These are phyloP conservation scores for Ischnura elegans DNA, from an alignment of 2,888 invertebrate species.

Conservation along the genomic window DNA sequence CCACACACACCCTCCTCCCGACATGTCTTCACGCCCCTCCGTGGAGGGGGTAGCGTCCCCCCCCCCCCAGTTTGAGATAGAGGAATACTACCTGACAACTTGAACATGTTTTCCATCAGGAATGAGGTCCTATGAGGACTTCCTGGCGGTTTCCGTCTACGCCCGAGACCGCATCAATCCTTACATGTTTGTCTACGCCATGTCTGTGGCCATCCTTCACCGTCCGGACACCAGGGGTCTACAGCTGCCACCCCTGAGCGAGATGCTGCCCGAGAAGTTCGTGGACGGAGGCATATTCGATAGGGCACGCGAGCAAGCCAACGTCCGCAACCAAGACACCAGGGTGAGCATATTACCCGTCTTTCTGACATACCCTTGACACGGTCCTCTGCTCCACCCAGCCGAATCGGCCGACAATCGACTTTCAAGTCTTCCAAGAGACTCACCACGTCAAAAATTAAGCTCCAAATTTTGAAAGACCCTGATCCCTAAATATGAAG, in stretches of 20 bases:
- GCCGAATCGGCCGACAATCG: too few relatives aligned
- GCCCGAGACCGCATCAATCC: constrained; percentile 88
- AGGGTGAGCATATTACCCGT: too few relatives aligned
- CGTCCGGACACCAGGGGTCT: constrained; percentile 86
- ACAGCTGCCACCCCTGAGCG: constrained; percentile 86
- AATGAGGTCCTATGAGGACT: constrained; percentile 84
- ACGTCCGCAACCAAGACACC: constrained; percentile 81
- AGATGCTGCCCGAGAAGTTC: constrained; percentile 91
- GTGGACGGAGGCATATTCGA: constrained; percentile 87
- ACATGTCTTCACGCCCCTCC: neutral
- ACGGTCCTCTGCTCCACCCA: too few relatives aligned
- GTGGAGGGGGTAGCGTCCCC: too few relatives aligned
- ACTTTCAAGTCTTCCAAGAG: too few relatives aligned
- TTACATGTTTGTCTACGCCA: constrained; percentile 88
- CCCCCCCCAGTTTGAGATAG: too few relatives aligned
- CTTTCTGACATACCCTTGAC: too few relatives aligned
- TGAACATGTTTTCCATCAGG: constrained; percentile 80
- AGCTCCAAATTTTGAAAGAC: too few relatives aligned
- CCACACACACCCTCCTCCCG: neutral
- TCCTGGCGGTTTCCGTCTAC: constrained; percentile 86
- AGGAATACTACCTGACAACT: too few relatives aligned
- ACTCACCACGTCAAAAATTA: too few relatives aligned
- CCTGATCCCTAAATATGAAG: too few relatives aligned
- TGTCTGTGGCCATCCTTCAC: constrained; percentile 88
- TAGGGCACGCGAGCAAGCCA: constrained; percentile 85